phyloP scores from a whole-genome alignment of 2,888 invertebrate species.

The Drosophila fulvimacula region DNA sequence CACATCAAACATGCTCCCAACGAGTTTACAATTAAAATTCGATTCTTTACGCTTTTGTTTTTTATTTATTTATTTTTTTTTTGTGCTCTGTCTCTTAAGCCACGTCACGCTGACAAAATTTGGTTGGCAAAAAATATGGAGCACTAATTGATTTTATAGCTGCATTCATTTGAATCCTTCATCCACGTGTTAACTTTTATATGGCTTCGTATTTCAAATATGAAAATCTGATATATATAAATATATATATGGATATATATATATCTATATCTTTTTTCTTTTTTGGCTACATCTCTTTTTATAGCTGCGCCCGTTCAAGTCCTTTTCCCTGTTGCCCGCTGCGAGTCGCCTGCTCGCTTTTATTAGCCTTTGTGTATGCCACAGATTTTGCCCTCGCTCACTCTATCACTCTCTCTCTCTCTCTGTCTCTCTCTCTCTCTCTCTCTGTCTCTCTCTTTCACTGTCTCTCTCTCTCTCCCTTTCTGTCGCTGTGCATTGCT shows the following conservation, averaged over 20 bases:
- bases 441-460: not conserved
- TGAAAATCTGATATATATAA: not conserved
- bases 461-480: too few relatives aligned
- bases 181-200: conserved; percentile 17
- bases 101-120: conserved; percentile 5
- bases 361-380: conserved; percentile 57
- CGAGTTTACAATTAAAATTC: not conserved
- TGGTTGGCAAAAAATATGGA: not conserved
- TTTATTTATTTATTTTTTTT: too few relatives aligned
- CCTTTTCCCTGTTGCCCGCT: conserved; percentile 1
- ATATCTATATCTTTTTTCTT: not conserved
- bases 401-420: not conserved
- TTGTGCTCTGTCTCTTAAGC: not conserved
- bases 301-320: not conserved
- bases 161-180: conserved; percentile 25
- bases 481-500: conserved; percentile 18
- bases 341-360: conserved; percentile 27
- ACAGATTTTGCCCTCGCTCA: conserved; percentile 15
- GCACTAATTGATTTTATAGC: conserved; percentile 40
- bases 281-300: conserved; percentile 4
- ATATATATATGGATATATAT: not conserved
- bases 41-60: not conserved
- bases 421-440: not conserved
- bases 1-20: not conserved
- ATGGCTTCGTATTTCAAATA: conserved; percentile 3